Evolutionary conservation across 2,797 vertebrate species (phyloP).

Genomic region (Dendrocincla fuliginosa): DNA sequence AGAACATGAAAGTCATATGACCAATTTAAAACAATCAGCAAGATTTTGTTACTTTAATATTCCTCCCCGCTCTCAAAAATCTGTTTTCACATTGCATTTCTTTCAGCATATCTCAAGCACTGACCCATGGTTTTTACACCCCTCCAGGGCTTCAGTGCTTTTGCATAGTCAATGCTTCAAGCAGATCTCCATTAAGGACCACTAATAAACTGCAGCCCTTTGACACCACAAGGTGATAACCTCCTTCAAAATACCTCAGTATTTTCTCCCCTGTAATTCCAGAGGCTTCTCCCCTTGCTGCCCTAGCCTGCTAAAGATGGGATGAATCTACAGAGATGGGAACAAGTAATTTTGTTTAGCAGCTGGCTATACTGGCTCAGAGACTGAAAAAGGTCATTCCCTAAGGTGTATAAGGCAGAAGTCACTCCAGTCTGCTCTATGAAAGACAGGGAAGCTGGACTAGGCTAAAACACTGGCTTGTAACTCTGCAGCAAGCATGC

Average conservation of each 20-base stretch:
- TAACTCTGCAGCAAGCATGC: fast-evolving
- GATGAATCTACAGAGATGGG: not conserved
- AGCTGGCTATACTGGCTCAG: not conserved
- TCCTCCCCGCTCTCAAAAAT: not conserved
- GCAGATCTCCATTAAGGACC: not conserved
- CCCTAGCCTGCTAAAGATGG: not conserved
- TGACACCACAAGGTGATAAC: not conserved
- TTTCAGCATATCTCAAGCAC: not conserved
- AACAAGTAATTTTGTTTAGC: not conserved
- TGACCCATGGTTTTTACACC: not conserved
- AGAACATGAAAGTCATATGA: not conserved
- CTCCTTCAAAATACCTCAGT: not conserved
- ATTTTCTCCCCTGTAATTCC: not conserved
- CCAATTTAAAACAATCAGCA: not conserved
- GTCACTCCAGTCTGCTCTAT: not conserved
- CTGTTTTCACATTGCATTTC: not conserved
- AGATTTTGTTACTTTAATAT: not conserved
- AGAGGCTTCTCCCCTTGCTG: not conserved
- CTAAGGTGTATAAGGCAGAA: not conserved
- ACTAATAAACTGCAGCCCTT: not conserved
- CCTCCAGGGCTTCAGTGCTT: not conserved
- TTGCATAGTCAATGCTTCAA: not conserved
- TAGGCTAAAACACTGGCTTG: not conserved
- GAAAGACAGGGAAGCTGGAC: not conserved
- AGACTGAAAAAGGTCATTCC: not conserved